Evolutionary conservation across 2,888 invertebrate genomes (phyloP).

Genomic region (Euclidia mi): DNA sequence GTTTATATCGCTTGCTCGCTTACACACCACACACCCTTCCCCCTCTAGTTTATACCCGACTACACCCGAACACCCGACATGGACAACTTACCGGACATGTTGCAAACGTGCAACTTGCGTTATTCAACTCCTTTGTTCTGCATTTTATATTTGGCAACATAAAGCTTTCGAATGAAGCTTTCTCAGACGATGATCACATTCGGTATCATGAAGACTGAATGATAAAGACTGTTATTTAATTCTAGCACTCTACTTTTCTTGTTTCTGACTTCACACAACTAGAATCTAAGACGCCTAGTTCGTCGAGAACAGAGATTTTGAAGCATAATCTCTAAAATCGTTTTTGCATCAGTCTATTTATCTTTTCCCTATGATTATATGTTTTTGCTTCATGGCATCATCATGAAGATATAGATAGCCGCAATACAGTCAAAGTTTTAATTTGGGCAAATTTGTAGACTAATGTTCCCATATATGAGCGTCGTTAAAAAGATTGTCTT

Average conservation of each 20-base stretch:
- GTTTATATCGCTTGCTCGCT: conserved; percentile 72
- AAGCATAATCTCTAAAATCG: too few species aligned
- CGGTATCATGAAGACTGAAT: background rate
- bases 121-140: conserved; percentile 45
- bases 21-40: conserved; percentile 65
- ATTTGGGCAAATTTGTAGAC: conserved; percentile 13
- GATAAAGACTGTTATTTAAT: background rate
- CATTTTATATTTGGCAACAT: conserved; percentile 25
- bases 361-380: too few species aligned
- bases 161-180: conserved; percentile 15
- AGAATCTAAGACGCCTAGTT: too few species aligned
- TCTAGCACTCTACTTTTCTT: background rate
- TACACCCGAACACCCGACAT: conserved; percentile 32
- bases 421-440: background rate
- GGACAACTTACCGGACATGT: conserved; percentile 51
- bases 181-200: background rate
- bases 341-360: too few species aligned
- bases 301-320: too few species aligned
- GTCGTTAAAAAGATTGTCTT: conserved; percentile 55
- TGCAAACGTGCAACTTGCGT: conserved; percentile 40
- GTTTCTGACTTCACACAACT: too few species aligned
- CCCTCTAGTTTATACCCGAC: conserved; percentile 51
- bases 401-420: too few species aligned
- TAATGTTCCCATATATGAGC: conserved; percentile 32
- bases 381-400: too few species aligned